These are phyloP conservation scores for Plecotus auritus DNA, from an alignment of 2,113 vertebrate species.

Conservation along the genomic window DNA sequence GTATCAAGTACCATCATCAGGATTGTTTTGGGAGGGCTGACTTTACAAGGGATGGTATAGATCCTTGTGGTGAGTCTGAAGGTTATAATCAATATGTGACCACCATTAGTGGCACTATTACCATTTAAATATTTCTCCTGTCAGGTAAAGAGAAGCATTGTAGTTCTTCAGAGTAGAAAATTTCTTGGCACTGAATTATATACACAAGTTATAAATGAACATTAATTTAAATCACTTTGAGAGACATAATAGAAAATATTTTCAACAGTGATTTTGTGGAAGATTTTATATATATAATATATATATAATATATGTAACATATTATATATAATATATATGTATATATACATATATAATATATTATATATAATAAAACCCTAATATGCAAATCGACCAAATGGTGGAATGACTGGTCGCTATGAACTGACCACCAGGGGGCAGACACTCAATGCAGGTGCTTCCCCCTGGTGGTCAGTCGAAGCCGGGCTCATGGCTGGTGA, in stretches of 20 bases:
- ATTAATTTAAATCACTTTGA: not conserved
- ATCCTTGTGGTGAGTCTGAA: accelerated
- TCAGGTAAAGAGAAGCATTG: not conserved
- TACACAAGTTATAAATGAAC: not conserved
- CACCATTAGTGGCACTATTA: too few species aligned
- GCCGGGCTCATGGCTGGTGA: too few species aligned
- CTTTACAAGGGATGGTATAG: not conserved
- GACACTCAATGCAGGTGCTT: too few species aligned
- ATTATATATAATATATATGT: too few species aligned
- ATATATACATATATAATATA: too few species aligned
- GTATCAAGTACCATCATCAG: not conserved
- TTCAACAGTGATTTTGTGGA: not conserved
- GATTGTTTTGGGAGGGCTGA: not conserved
- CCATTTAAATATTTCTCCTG: not conserved
- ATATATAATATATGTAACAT: too few species aligned
- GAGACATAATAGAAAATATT: not conserved
- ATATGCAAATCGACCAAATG: too few species aligned
- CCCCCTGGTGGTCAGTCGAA: too few species aligned
- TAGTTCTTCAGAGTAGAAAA: not conserved
- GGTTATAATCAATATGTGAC: accelerated
- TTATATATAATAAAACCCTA: too few species aligned
- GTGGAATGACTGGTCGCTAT: too few species aligned
- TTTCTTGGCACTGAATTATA: not conserved
- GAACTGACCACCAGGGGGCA: too few species aligned
- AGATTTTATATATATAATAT: not conserved